Evolutionary conservation across 2,888 invertebrate genomes (phyloP).

Genomic region (Hemithea aestivaria): DNA sequence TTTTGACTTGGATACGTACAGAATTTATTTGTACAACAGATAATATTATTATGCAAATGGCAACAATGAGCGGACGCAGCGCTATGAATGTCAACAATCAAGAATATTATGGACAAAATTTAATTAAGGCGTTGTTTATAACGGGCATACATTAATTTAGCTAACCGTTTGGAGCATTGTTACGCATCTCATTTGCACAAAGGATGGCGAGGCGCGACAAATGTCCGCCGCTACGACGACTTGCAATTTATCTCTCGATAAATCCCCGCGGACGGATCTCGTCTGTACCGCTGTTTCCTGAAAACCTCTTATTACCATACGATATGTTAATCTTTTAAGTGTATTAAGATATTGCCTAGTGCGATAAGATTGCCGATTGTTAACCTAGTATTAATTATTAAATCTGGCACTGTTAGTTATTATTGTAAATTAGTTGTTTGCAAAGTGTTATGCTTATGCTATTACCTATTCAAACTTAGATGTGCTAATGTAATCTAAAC

Average conservation of each 20-base stretch:
- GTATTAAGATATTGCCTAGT: too few relatives aligned
- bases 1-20: too few relatives aligned
- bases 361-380: too few relatives aligned
- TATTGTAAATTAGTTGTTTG: too few relatives aligned
- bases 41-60: too few relatives aligned
- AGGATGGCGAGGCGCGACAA: conserved; percentile 38
- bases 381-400: too few relatives aligned
- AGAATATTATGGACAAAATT: conserved; percentile 7
- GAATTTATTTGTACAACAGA: too few relatives aligned
- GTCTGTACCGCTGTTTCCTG: conserved; percentile 47
- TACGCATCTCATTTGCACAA: conserved; percentile 65
- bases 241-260: conserved; percentile 71
- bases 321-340: conserved; percentile 17
- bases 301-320: conserved; percentile 42
- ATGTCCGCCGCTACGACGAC: conserved; percentile 34
- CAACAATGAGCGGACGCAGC: too few relatives aligned
- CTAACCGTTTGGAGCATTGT: conserved; percentile 56
- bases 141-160: conserved; percentile 55
- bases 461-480: too few relatives aligned
- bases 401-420: too few relatives aligned
- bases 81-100: conserved; percentile 12
- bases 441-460: too few relatives aligned
- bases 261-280: conserved; percentile 70
- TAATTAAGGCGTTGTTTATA: conserved; percentile 20
- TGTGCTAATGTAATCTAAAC: too few relatives aligned